Evolutionary conservation across 2,888 invertebrate genomes (phyloP).

Genomic region (Cephonodes hylas): DNA sequence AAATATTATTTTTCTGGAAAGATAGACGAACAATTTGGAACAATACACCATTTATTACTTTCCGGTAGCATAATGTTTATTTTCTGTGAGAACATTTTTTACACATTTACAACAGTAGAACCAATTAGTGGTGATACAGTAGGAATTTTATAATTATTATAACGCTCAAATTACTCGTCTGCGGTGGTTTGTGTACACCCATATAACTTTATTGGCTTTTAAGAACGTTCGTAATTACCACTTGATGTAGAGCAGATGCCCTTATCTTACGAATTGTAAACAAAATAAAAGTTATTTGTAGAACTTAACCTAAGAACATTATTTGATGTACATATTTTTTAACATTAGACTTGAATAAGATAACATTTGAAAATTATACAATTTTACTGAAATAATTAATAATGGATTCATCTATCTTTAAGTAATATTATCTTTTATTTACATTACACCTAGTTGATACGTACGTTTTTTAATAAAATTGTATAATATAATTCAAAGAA

Average conservation of each 20-base stretch:
- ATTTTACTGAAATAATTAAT: no score
- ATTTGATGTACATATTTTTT: no score
- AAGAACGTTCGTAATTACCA: slow-evolving; percentile 38
- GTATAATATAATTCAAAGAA: no score
- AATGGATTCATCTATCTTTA: no score
- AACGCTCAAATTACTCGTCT: slow-evolving; percentile 35
- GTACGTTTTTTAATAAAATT: no score
- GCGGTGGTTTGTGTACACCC: slow-evolving; percentile 46
- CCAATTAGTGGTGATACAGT: slow-evolving; percentile 42
- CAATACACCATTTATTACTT: slow-evolving; percentile 29
- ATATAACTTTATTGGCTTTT: slow-evolving; percentile 52
- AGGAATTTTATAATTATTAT: slow-evolving; percentile 41
- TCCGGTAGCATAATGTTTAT: slow-evolving; percentile 35
- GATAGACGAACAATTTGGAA: no score
- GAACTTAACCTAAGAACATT: no score
- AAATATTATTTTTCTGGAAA: no score
- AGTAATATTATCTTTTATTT: no score
- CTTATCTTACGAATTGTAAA: slow-evolving; percentile 36
- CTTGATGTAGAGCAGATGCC: slow-evolving; percentile 26
- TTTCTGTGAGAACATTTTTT: slow-evolving; percentile 32
- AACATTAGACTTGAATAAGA: no score
- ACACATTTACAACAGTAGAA: slow-evolving; percentile 35
- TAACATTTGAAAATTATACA: no score
- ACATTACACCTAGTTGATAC: no score
- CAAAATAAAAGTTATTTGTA: slow-evolving; percentile 36